Evolutionary conservation across 2,797 vertebrate genomes (phyloP), one percentile per base, ranked within the genome.

Genomic region (Epinephelus malabaricus): DNA sequence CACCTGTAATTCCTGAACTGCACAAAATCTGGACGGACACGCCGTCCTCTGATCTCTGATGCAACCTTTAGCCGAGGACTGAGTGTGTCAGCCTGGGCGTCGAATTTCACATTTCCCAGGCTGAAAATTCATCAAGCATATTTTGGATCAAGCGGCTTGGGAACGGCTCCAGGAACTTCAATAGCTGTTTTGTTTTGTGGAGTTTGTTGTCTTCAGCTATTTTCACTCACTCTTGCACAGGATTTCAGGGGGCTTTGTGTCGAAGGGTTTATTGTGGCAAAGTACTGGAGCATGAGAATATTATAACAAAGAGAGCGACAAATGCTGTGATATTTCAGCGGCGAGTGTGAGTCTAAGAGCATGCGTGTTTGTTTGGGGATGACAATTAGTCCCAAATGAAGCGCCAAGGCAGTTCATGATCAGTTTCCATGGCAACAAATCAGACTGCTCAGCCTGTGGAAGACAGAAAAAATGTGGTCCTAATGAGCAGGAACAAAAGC

Each of bases 391-490:
- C 85, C 77, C 80, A 79, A 83, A 88, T 76, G 88, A 85, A 81
- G 81, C 84, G 25, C 69, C 51, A 12, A 78, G 73, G 76, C 73
- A 65, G 83, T 89, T 80, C 83, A 71, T 34, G 74, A 85, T 76
- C 86, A 60, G 93, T 93, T 92, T 92, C 91, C 92, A 92, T 92
- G 92, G 80, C 71, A 69, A 93, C 91, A 78, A 81, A 89, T 90
- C 87, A 88, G 87, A 81, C 79, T 78, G 87, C 84, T 87, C 85
- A 84, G 66, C 51, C 73, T 13, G 68, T n/a, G 68, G 72, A 77
- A 69, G 81, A 58, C 59, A 27, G 72, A 76, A 66, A 43, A 87
- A 84, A 85, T 76, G 62, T 78, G 69, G 49, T 70, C 17, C 60
- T 73, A 87, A 82, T 80, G 83, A 86, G 78, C 50, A 15, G 1